Base-by-base conservation (phyloP, 2,888 invertebrate genomes). In the Drosophila barbarae region DNA sequence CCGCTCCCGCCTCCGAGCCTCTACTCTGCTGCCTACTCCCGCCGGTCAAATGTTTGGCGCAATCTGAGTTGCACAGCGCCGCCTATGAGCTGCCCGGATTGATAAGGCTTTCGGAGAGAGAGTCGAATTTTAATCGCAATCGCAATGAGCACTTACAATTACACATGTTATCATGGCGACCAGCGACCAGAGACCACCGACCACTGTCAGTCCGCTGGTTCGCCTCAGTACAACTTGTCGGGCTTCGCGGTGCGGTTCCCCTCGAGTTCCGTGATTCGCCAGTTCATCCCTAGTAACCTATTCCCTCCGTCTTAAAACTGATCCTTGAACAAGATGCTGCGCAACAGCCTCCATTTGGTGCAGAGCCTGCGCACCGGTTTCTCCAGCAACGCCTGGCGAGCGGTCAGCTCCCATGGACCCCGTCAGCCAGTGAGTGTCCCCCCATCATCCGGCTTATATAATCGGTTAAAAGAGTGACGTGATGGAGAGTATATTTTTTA, bases 141-240 rank as follows among this genome's bases (percentile, higher is more conserved):
- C 84, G 70, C 73, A 74, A 73, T 69, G 72, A 75, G 67, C 69
- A 64, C 69, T 83, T 76, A 80, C 76, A 78, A 72, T 74, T 80
- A 81, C 84, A 82, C 67, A 75, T 82, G 78, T 78, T 78, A 71
- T 78, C 84, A 82, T 77, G 75, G 73, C 69, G 61, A 57, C 28
- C 55, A 28, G 60, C 59, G 36, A 21, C 28, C 42, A 51, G 39
- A 2, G 41, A 23, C 41, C 42, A 42, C 26, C 57, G 52, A 51
- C 28, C 54, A 61, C 6, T 15, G 30, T 18, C 35, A 47, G 67
- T 53, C 52, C 58, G 28, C 42, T 42, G 52, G 8, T 38, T 67
- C 42, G 49, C 36, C 69, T 77, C 74, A 79, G 82, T 82, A 68
- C 41, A 82, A 53, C 50, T 74, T 68, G 75, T 68, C 75, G 42